Evolutionary conservation across 1,140 invertebrate species (phyloP), one percentile per base, ranked within the genome.

Genomic region (Dinothrombium tinctorium): DNA sequence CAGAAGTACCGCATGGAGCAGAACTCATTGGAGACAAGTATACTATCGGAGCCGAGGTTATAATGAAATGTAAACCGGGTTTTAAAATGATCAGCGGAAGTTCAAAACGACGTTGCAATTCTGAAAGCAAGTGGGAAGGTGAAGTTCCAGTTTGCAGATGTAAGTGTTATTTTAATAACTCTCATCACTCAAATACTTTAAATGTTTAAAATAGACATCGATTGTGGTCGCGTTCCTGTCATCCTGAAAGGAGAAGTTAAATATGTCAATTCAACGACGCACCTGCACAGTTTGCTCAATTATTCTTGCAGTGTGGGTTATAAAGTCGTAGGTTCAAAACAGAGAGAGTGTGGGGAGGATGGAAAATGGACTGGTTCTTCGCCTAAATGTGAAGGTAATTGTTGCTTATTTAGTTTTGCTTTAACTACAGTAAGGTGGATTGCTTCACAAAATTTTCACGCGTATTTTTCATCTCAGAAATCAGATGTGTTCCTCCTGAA

Each of bases 321-420:
- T 55, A 65, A 72, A 49, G 59, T 92, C 0, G 69, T 69, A 24
- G 83, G 84, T 0, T 5, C 68, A 65, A 35, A 46, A 7, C 48
- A 46, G 0, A 61, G 77, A 44, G 62, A 68, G 19, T 92, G 86
- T 53, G 58, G 67, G 8, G 69, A 75, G 43, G 73, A 71, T 49
- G 71, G 70, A 41, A 66, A 71, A 51, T 87, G 83, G 83, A 81
- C 75, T 53, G 79, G 80, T 33, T 61, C 62, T 1, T 68, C 73
- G 0, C 81, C 83, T 0, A 74, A 73, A 61, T 90, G 83, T 57
- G 78, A 86, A 74, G 82, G 87, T 62, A n/a, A n/a, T n/a, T n/a
- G n/a, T n/a, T n/a, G n/a, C n/a, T n/a, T n/a, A n/a, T n/a, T n/a
- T n/a, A n/a, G n/a, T n/a, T n/a, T n/a, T n/a, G n/a, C n/a, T n/a